Evolutionary conservation across 2,797 vertebrate genomes (phyloP), one percentile per base, ranked within the genome.

Genomic region (Gambelia wislizenii): DNA sequence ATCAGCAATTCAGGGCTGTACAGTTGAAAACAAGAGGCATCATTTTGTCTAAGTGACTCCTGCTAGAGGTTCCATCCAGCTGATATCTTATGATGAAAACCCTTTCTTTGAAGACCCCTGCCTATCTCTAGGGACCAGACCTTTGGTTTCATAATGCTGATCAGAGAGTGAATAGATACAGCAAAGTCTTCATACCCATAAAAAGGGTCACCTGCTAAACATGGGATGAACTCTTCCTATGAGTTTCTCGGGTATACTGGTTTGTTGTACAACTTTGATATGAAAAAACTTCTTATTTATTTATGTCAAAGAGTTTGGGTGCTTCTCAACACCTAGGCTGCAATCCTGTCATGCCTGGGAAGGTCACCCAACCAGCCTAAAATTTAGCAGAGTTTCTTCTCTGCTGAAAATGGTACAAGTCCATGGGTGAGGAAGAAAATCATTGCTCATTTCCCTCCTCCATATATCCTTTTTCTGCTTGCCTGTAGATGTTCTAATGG

Each of bases 1-100:
- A 86, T 74, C 39, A 59, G 44, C 83, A n/a, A 0, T 91, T 36
- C 30, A 87, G 88, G 90, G 20, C 10, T 81, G 4, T 80, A 44
- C 59, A 12, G 13, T 85, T 61, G 72, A 81, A 33, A 82, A 39
- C 8, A n/a, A 80, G 8, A 56, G 67, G 8, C 20, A 80, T 30
- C 47, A 72, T 3, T 72, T 70, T 85, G 75, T 20, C 44, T 44
- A 44, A 84, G 70, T 49, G 25, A 83, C 25, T 83, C 3, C 44
- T 30, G 16, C 42, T 13, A 78, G 14, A 4, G 7, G 56, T 70
- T 84, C 14, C 30, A 77, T 22, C 56, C 76, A 84, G 20, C 27
- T 27, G 18, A 70, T 67, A 49, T 82, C 72, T 87, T 70, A 39
- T 56, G 22, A 22, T 54, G n/a, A 36, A 36, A 56, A 42, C 13